Percentiles rank a stretch among this genome's conserved stretches.
Conservation (phyloP, 1,140 invertebrate genomes). For the Macrotrachela quadricornifera region DNA sequence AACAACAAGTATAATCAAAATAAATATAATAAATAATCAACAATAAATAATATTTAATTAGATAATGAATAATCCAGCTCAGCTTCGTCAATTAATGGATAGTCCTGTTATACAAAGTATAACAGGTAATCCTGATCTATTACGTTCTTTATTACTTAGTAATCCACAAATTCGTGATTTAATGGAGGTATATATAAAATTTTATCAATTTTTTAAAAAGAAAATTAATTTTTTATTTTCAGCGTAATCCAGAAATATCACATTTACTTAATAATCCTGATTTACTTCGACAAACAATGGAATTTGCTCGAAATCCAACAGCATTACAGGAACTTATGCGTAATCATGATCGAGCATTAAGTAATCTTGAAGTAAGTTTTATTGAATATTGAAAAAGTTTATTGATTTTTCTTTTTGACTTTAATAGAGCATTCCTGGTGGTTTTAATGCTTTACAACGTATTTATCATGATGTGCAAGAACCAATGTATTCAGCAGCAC, state of each 20-base stretch:
- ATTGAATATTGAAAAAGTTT: not conserved
- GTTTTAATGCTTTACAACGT: slow-evolving; percentile 83
- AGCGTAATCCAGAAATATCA: slow-evolving; percentile 87
- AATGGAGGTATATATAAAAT: slow-evolving; percentile 47
- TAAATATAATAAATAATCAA: no score
- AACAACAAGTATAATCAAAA: slow-evolving; percentile 42
- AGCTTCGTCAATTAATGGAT: slow-evolving; percentile 53
- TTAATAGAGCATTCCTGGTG: slow-evolving; percentile 40
- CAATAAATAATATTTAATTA: no score
- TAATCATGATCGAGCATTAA: slow-evolving; percentile 87
- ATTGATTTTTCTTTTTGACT: slow-evolving; percentile 3
- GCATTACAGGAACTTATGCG: slow-evolving; percentile 96
- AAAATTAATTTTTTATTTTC: no score
- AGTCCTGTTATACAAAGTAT: slow-evolving; percentile 85
- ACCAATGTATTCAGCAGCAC: slow-evolving; percentile 87
- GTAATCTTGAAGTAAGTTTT: slow-evolving; percentile 53
- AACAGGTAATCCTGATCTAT: slow-evolving; percentile 79
- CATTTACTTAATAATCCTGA: slow-evolving; percentile 98
- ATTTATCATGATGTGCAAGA: slow-evolving; percentile 97
- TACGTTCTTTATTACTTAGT: slow-evolving; percentile 68
- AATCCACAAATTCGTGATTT: slow-evolving; percentile 97
- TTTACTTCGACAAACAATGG: slow-evolving; percentile 66
- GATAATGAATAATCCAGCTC: slow-evolving; percentile 2
- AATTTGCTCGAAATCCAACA: slow-evolving; percentile 82
- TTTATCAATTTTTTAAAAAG: no score